Base-by-base conservation (phyloP, 2,113 vertebrate species). In the Willisornis vidua region DNA sequence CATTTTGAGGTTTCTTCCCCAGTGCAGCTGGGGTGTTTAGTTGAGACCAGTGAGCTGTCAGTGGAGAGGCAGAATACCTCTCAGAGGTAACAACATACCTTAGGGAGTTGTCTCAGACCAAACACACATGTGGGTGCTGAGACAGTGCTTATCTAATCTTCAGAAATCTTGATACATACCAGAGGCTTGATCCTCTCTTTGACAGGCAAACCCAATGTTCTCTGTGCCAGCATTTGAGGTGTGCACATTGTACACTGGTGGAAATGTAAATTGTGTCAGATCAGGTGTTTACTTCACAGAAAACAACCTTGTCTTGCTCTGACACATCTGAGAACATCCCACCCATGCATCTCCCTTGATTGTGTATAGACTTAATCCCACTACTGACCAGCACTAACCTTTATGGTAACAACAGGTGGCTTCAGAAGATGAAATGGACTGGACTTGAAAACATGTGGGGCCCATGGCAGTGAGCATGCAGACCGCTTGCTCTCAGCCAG, bases 401-500 rank as follows among this genome's bases (percentile, higher is more conserved):
- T 39, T 48, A 5, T 1, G 12, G 11, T 14, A 49, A 62, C 7
- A 63, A 51, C 18, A 57, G 16, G 25, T 52, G 19, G 65, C 26
- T 54, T 37, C 25, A 31, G 31, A 75, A 54, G 14, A 1, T 23
- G n/a, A 29, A 52, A 25, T 1, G 3, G 10, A 66, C 14, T 28
- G 14, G 15, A 33, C 12, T 45, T 4, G 4, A 66, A 85, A 66
- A 37, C 5, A 5, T 23, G 3, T 35, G n/a, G 33, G 17, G 3
- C 11, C n/a, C 25, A 24, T 5, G 0, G 5, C 58, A 77, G 12
- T 9, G 62, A 52, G 77, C 20, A 29, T 35, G 13, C 15, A 45
- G 31, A 2, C 22, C 7, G 8, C 0, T 0, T 7, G 9, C 18
- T 20, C 48, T 19, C 4, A 19, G 18, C 22, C 39, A 65, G 14